Base-by-base conservation (phyloP, 2,113 vertebrate species). In the Takifugu flavidus region DNA sequence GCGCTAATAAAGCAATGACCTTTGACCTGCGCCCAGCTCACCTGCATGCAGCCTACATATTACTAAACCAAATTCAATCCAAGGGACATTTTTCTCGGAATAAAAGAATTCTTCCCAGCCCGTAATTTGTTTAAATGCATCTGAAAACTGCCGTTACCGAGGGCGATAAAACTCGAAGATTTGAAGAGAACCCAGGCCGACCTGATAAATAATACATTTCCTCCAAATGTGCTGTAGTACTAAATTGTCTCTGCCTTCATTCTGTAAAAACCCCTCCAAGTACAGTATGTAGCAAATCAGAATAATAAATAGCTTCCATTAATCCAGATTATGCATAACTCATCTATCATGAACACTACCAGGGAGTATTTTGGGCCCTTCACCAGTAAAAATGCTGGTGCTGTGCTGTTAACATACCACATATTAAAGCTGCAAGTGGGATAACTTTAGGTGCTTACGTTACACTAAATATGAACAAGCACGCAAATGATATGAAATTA, bases 261-360 rank as follows among this genome's bases (percentile, higher is more conserved):
- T 49, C 53, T 65, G 65, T 66, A 54, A 46, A 29, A 70, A 53
- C 55, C 59, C 25, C 25, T 58, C 53, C 60, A 44, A 60, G 56
- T 57, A 31, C 52, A 39, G 47, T 3, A 63, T 20, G 52, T 26
- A 56, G 57, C 25, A 59, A 43, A 68, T 70, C 27, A 51, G 54
- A 61, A 55, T 62, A 76, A 74, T 67, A 69, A 77, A 80, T 65
- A 73, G 66, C 67, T 49, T 63, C 53, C 58, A 73, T 69, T 74
- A 81, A 81, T 74, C 64, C 70, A 75, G 67, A 87, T 82, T 79
- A 74, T 28, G 56, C 67, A 69, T 42, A 62, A 65, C 46, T 72
- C 57, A 39, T 60, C 57, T 53, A 61, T 51, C 51, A 60, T 34
- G 28, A 72, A 49, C 43, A 61, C 70, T n/a, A n/a, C n/a, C 14